Base-by-base conservation (phyloP, 2,797 vertebrate species). In the Sebastes oblongus region DNA sequence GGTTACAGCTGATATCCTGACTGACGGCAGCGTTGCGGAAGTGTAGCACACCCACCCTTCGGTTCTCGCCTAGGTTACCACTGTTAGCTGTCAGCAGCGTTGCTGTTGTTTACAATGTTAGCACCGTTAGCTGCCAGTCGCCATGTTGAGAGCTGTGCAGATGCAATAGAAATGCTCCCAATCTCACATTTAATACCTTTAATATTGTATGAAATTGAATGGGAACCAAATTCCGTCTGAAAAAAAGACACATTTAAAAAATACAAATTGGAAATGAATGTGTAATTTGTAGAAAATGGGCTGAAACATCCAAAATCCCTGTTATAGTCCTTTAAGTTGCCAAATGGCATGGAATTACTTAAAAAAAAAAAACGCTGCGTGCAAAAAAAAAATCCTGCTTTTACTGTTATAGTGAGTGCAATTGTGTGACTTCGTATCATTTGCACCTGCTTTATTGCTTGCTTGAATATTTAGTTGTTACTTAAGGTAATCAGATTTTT, bases 381-480 rank as follows among this genome's bases (percentile, higher is more conserved):
- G 81, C 66, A 83, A 61, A 55, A 66, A 5, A 80, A 82, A 73
- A 74, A 58, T 74, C 56, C 72, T 87, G 80, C 86, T 93, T 52
- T 93, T 88, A 84, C 75, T 87, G 89, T 92, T 86, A 42, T 42
- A 89, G 89, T 93, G 87, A 93, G 90, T 94, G 86, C 89, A 91
- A 82, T 82, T 88, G 66, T 93, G 94, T 93, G 88, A 92, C 77
- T 90, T 82, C 78, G 90, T 94, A 93, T 94, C 86, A 92, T 93
- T 95, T 94, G 90, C 92, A 93, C 91, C 87, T 79, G 91, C 91
- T 94, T 90, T 93, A 78, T 81, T 89, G 94, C 93, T 94, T 92
- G 93, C 93, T 89, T 91, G 81, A 82, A 73, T 92, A 93, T 90
- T 92, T 93, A 89, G 66, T 90, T 89, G 90, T 94, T 92, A 86